Conservation (phyloP, 23 tunicate species). For the Botrylloides violaceus region DNA sequence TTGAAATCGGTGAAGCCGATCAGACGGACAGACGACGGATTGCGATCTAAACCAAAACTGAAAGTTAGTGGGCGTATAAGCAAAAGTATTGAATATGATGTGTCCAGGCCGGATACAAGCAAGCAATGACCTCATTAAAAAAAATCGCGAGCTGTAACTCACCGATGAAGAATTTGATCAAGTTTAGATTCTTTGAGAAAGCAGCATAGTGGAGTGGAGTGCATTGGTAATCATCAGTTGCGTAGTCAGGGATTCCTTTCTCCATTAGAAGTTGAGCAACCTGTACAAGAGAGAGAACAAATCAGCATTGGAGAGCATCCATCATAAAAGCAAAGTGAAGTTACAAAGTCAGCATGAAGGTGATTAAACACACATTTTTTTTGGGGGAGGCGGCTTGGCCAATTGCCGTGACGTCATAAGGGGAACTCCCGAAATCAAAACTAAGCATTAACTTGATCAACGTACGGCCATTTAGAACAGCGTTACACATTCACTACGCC, state of each 20-base stretch:
- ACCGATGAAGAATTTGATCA: slow-evolving; percentile 91
- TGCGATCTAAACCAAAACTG: slow-evolving; percentile 15
- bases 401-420: too few species aligned
- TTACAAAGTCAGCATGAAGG: too few species aligned
- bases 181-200: slow-evolving; percentile 77
- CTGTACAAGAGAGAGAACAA: slow-evolving; percentile 19
- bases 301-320: too few species aligned
- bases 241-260: slow-evolving; percentile 78
- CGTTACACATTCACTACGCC: too few species aligned
- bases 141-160: background rate
- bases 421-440: too few species aligned
- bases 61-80: too few species aligned
- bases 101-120: background rate
- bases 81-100: too few species aligned
- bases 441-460: too few species aligned
- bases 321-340: too few species aligned
- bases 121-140: background rate
- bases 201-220: slow-evolving; percentile 98
- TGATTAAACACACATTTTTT: too few species aligned
- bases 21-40: slow-evolving; percentile 45
- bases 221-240: slow-evolving; percentile 85
- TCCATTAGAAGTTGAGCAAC: slow-evolving; percentile 90
- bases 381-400: too few species aligned
- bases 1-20: slow-evolving; percentile 53
- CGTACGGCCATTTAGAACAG: too few species aligned